phyloP scores from a whole-genome alignment of 30 jellyfish, hydroid and myxozoan species.

The Aurelia sp. region DNA sequence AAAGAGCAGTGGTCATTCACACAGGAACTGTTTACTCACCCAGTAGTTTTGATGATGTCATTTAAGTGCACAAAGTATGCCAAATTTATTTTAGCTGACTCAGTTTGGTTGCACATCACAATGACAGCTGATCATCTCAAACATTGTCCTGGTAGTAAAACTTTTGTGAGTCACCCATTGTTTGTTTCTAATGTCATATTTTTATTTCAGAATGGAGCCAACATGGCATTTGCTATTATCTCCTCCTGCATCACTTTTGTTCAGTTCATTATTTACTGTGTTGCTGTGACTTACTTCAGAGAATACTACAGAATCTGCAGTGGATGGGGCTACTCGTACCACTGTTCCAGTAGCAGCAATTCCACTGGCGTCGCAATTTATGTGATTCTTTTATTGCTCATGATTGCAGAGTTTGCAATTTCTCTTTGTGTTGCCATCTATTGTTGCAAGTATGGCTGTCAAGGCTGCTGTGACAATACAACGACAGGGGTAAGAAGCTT shows the following conservation, averaged over 20 bases:
- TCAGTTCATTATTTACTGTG: slow-evolving; percentile 20
- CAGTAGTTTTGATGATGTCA: not conserved
- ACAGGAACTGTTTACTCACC: too few relatives aligned
- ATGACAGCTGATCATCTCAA: too few relatives aligned
- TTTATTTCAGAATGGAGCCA: slow-evolving; percentile 31
- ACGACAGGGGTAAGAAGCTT: slow-evolving; percentile 26
- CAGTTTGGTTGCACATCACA: too few relatives aligned
- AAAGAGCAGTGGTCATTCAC: too few relatives aligned
- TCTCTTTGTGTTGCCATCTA: slow-evolving; percentile 47
- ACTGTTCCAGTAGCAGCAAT: not conserved
- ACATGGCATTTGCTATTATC: slow-evolving; percentile 60
- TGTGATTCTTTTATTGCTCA: slow-evolving; percentile 10
- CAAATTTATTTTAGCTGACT: too few relatives aligned
- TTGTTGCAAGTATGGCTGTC: slow-evolving; percentile 43
- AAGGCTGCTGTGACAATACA: slow-evolving; percentile 24
- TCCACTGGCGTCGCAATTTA: slow-evolving; percentile 31
- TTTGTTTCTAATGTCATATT: not conserved
- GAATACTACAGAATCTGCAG: not conserved
- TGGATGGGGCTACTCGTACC: not conserved
- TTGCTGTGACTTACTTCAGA: slow-evolving; percentile 22
- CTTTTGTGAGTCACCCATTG: not conserved
- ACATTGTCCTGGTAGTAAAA: not conserved
- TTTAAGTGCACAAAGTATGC: too few relatives aligned
- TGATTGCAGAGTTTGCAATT: slow-evolving; percentile 40
- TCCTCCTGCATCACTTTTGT: slow-evolving; percentile 34